phyloP scores from a whole-genome alignment of 2,113 vertebrate species.

The Antechinus stuartii region DNA sequence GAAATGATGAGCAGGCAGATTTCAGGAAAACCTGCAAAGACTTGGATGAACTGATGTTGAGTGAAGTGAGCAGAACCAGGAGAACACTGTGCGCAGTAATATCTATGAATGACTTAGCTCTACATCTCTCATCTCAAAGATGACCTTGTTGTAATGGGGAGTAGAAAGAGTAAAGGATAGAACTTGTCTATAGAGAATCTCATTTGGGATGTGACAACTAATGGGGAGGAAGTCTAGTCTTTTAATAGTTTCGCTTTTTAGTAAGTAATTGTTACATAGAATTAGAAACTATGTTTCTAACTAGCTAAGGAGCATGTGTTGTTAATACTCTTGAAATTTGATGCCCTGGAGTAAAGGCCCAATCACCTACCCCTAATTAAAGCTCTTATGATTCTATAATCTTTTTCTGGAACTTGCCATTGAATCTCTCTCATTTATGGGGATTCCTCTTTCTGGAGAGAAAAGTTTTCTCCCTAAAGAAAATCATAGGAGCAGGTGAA shows the following conservation, averaged over 20 bases:
- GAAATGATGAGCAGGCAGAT: too few relatives aligned
- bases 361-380: neutral
- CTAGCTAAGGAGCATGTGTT: neutral
- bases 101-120: too few relatives aligned
- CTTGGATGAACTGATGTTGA: too few relatives aligned
- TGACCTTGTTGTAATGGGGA: neutral
- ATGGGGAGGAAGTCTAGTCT: neutral
- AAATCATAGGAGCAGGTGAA: neutral
- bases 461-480: neutral
- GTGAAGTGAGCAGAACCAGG: too few relatives aligned
- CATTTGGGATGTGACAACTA: neutral
- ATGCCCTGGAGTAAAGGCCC: neutral
- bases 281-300: neutral
- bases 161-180: neutral
- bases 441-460: neutral
- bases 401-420: neutral
- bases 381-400: neutral
- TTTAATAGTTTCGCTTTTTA: neutral
- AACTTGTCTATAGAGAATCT: neutral
- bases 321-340: neutral
- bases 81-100: too few relatives aligned
- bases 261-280: neutral
- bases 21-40: too few relatives aligned
- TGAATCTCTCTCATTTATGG: neutral
- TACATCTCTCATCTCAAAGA: neutral